Evolutionary conservation across 2,888 invertebrate genomes (phyloP), one percentile per base, ranked within the genome.

Genomic region (Chrysolina oricalcia): DNA sequence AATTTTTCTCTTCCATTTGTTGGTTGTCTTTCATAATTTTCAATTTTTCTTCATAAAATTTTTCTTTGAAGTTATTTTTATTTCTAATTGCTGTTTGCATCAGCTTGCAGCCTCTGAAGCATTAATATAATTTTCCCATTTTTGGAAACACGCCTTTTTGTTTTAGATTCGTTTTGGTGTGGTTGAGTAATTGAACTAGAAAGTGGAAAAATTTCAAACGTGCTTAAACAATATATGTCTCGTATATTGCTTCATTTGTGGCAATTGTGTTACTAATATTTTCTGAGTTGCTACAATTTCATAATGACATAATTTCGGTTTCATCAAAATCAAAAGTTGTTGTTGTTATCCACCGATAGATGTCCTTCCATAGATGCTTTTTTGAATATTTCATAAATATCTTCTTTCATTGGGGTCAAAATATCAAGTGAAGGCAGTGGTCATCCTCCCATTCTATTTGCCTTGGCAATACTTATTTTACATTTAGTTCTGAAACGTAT

Each of bases 41-140:
- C 50, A 50, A 50, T 6, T 50, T 50, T 50, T 13, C 43, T 43
- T 43, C 43, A 43, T 43, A 46, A 46, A 13, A 46, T 13, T 46
- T 46, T 46, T 46, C 46, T 46, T 46, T 46, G 10, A 46, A 11
- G 13, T 46, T 5, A 46, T 50, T 19, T 19, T 50, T 19, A 17
- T 17, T 53, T 17, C 50, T 9, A 53, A 53, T 17, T 53, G 8
- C 6, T 11, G 21, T 53, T 6, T 53, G 50, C 17, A 53, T 11
- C 17, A 53, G 13, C 13, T 46, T 46, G 46, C 13, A 46, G 46
- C 46, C 46, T n/a, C 46, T 46, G 46, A 46, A 13, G 46, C 46
- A n/a, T 19, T 50, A 17, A 50, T 50, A 50, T 17, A 50, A 50
- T 50, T 19, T 50, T n/a, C 50, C 43, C 43, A 43, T 43, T 43